Base-by-base conservation (phyloP, 1,140 invertebrate genomes). In the Heliconius hermathena region DNA sequence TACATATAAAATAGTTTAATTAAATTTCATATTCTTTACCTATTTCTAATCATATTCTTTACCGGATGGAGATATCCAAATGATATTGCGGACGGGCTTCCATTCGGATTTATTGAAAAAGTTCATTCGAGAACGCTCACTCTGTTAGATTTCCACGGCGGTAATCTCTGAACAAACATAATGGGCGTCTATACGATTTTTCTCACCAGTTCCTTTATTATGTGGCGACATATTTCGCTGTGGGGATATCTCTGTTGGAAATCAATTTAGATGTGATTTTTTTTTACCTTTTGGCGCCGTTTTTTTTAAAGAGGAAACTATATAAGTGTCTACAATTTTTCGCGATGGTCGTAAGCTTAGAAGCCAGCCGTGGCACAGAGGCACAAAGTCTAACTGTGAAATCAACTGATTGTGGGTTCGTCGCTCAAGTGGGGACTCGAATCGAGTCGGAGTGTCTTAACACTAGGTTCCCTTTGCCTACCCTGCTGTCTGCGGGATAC, bases 81-180 rank as follows among this genome's bases (percentile, higher is more conserved):
- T 75, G 41, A 78, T 74, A 73, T 73, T 57, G 60, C 76, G 57
- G 57, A 77, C 77, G 73, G 73, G 76, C 80, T 82, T 85, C 78
- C 83, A 84, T 88, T 87, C 83, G 78, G 77, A 82, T 83, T 87
- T 89, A 90, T 90, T 90, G 85, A 87, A 88, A 91, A 91, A 88
- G 87, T 91, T 89, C 83, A 86, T 89, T 87, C 82, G 85, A 81
- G 86, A 81, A 52, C 74, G 76, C 73, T 83, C 73, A 77, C 72
- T 80, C 52, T 75, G 74, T 36, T 73, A 57, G 54, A 54, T 77
- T 78, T 78, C 74, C 74, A 66, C 70, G 74, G 22, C 60, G 22
- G 74, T 75, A 72, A 71, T 72, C 76, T 71, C 20, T 9, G 57
- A 70, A 66, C 49, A 77, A 71, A 71, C 33, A 54, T 77, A 77